These are phyloP conservation scores for Damaliscus lunatus DNA, from an alignment of 2,113 vertebrate species.

Conservation along the genomic window DNA sequence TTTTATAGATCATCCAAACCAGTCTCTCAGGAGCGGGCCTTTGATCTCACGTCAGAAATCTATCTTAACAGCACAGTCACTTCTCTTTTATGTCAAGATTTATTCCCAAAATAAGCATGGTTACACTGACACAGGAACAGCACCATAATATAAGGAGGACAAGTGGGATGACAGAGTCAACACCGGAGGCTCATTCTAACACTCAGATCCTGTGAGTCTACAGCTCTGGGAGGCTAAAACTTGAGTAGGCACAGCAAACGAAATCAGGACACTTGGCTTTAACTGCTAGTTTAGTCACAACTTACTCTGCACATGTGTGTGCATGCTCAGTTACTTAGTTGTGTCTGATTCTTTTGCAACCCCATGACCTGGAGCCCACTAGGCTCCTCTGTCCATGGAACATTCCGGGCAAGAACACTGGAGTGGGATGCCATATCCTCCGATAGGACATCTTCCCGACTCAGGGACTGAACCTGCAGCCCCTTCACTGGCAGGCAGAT, in stretches of 20 bases:
- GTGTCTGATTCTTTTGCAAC: not conserved
- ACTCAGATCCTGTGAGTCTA: not conserved
- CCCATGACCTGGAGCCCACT: not conserved
- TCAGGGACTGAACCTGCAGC: not conserved
- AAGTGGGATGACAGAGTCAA: not conserved
- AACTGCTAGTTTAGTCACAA: not conserved
- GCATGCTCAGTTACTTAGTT: not conserved
- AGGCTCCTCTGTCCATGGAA: not conserved
- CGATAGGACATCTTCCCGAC: not conserved
- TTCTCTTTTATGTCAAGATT: not conserved
- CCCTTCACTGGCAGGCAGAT: not conserved
- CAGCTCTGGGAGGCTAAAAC: not conserved
- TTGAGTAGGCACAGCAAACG: not conserved
- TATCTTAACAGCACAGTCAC: not conserved
- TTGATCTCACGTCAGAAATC: not conserved
- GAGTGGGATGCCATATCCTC: not conserved
- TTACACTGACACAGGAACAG: not conserved
- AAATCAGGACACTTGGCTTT: not conserved
- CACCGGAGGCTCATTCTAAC: not conserved
- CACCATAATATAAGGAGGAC: not conserved
- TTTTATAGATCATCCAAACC: slow-evolving; percentile 6
- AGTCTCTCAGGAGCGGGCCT: not conserved
- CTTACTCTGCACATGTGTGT: not conserved
- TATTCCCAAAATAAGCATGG: not conserved
- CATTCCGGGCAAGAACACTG: not conserved